Evolutionary conservation across 1,140 invertebrate species (phyloP).

Genomic region (Procambarus virginalis): DNA sequence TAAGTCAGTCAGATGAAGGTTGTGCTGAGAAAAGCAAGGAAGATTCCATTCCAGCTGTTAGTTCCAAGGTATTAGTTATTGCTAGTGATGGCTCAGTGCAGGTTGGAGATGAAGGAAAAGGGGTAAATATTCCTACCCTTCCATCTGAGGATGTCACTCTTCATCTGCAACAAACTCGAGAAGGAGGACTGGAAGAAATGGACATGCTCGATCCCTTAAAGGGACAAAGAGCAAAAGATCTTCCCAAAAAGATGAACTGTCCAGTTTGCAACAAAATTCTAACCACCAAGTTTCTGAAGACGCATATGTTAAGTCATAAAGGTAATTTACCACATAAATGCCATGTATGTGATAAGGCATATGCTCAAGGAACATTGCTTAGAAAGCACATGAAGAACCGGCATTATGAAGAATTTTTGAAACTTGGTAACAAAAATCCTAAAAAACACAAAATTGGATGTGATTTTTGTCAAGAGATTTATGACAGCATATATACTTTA

Average conservation of each 20-base stretch:
- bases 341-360: conserved; percentile 59
- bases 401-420: conserved; percentile 67
- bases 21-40: background rate
- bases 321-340: conserved; percentile 67
- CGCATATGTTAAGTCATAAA: conserved; percentile 68
- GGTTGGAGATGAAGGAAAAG: conserved; percentile 56
- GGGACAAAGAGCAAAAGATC: conserved; percentile 52
- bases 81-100: conserved; percentile 50
- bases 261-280: conserved; percentile 64
- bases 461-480: conserved; percentile 62
- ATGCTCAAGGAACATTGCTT: conserved; percentile 66
- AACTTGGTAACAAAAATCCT: conserved; percentile 61
- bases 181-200: conserved; percentile 47
- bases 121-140: background rate
- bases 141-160: conserved; percentile 37
- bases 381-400: conserved; percentile 69
- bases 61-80: conserved; percentile 50
- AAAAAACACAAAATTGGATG: conserved; percentile 66
- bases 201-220: conserved; percentile 61
- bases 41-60: background rate
- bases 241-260: conserved; percentile 67
- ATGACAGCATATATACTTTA: conserved; percentile 54
- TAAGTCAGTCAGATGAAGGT: background rate
- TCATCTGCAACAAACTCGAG: conserved; percentile 53
- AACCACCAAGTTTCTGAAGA: conserved; percentile 64